Conservation (phyloP, 2,797 vertebrate species). For the Poeciliopsis presidionis region DNA sequence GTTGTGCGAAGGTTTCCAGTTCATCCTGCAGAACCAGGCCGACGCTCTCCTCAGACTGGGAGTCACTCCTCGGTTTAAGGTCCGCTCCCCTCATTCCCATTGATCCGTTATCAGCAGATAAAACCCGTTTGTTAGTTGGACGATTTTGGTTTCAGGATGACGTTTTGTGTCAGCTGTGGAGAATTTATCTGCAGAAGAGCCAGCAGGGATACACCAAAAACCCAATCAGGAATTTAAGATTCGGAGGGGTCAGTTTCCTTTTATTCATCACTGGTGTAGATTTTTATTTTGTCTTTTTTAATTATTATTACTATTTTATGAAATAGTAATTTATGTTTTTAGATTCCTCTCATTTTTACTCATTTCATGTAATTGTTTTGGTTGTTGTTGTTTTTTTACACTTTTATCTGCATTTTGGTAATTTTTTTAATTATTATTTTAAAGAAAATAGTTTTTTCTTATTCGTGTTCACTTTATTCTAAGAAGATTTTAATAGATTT, state of each 20-base stretch:
- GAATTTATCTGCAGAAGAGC: conserved; percentile 88
- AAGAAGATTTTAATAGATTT: background rate
- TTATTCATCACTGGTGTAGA: background rate
- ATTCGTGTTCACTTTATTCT: background rate
- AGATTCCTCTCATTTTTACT: background rate
- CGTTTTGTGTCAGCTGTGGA: conserved; percentile 87
- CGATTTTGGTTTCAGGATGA: conserved; percentile 78
- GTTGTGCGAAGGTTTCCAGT: conserved; percentile 92
- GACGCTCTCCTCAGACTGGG: conserved; percentile 87
- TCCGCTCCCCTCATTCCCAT: background rate
- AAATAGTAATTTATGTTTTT: background rate
- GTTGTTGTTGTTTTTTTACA: background rate
- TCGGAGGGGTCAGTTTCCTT: conserved; percentile 49
- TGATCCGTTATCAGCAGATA: background rate
- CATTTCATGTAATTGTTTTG: background rate
- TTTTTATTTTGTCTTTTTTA: background rate
- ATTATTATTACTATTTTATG: too few species aligned
- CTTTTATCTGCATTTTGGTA: background rate
- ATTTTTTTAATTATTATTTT: background rate
- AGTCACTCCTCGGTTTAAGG: conserved; percentile 85
- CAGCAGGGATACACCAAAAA: conserved; percentile 83
- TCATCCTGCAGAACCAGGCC: conserved; percentile 88
- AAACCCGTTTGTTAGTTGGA: background rate
- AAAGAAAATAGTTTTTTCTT: background rate
- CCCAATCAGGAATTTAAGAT: conserved; percentile 4